Evolutionary conservation across 2,113 vertebrate genomes (phyloP), one percentile per base, ranked within the genome.

Genomic region (Paralichthys olivaceus): DNA sequence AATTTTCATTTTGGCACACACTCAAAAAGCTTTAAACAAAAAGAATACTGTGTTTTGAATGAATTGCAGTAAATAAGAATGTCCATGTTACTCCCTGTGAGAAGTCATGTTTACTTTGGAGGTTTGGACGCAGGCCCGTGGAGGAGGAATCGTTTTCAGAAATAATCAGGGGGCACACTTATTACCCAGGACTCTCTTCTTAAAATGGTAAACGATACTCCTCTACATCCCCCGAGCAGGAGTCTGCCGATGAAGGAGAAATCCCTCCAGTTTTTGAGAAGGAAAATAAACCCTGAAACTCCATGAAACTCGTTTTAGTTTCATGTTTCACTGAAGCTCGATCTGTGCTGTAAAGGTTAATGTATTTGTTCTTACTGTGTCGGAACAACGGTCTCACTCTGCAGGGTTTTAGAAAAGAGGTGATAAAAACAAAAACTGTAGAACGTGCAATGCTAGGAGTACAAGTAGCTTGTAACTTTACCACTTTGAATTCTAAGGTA

Each of bases 41-140:
- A 94, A 92, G 88, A 92, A 93, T 57, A 88, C 93, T 94, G 89
- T 94, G 86, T 91, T 94, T 93, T 85, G 90, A 93, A 94, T 71
- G 85, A 94, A 92, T 89, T 80, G 89, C 90, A 89, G 85, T 92
- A 94, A 96, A 95, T 86, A 88, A 92, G 93, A 93, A 91, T 90
- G 87, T 91, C 84, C 75, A 75, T 87, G 90, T 92, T 72, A 84
- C 90, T 91, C 84, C 92, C 67, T 2, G 78, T 76, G 87, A 94
- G 81, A 83, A 49, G 83, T 85, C 12, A 69, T 94, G 80, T 94
- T 96, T 93, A 92, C 91, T 93, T 90, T 92, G 47, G 83, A 66
- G 92, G 91, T 94, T 89, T 94, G 94, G 93, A 91, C 57, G 78
- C 26, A 22, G 54, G 92, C 94, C 95, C 94, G 47, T 55, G 80